phyloP scores from a whole-genome alignment of 2,888 invertebrate species.

The Trichopria drosophilae region DNA sequence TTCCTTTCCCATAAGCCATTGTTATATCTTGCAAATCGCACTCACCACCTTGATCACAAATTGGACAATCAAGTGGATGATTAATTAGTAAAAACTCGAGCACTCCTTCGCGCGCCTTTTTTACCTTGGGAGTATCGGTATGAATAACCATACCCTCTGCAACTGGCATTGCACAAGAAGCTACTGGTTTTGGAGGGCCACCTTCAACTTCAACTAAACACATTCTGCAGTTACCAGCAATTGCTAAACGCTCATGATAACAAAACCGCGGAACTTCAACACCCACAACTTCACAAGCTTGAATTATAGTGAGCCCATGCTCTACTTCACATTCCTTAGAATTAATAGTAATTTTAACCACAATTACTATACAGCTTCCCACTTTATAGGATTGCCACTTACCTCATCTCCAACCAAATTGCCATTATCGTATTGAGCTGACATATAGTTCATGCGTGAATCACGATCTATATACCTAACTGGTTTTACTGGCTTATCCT shows the following conservation, averaged over 20 bases:
- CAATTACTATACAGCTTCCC: constrained; percentile 20
- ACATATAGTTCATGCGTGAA: constrained; percentile 21
- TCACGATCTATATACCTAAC: constrained; percentile 21
- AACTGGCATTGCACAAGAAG: constrained; percentile 36
- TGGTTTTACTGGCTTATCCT: constrained; percentile 20
- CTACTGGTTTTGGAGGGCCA: constrained; percentile 30
- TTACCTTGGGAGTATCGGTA: constrained; percentile 28
- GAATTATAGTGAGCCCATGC: constrained; percentile 35
- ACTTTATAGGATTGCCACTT: constrained; percentile 21
- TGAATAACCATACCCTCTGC: constrained; percentile 30
- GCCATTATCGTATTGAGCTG: constrained; percentile 20
- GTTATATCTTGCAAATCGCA: constrained; percentile 33
- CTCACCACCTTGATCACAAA: constrained; percentile 35
- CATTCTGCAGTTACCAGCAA: constrained; percentile 67
- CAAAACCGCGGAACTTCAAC: constrained; percentile 66
- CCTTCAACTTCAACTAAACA: constrained; percentile 65
- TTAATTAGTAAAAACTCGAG: constrained; percentile 36
- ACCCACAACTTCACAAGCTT: constrained; percentile 62
- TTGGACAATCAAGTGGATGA: constrained; percentile 39
- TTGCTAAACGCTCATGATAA: constrained; percentile 64
- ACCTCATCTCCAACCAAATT: constrained; percentile 19
- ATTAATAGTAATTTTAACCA: constrained; percentile 22
- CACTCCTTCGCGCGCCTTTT: constrained; percentile 34
- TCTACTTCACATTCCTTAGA: constrained; percentile 25
- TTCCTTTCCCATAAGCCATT: constrained; percentile 24